These are phyloP conservation scores for Halichoeres trimaculatus DNA, from an alignment of 2,113 vertebrate genomes.

Conservation along the genomic window DNA sequence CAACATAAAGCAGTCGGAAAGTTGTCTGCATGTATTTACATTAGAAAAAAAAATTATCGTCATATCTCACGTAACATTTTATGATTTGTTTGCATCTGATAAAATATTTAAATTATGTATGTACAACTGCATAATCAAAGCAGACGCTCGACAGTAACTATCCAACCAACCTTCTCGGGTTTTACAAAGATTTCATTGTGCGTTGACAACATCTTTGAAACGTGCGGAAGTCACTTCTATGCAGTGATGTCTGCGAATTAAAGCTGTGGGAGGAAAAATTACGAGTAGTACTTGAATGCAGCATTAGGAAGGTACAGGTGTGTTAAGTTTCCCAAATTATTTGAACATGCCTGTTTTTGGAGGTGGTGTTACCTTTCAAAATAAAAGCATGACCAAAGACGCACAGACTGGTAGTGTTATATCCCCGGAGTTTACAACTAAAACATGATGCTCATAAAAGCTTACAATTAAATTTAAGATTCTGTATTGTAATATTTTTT, in stretches of 20 bases:
- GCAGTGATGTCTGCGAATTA: not conserved
- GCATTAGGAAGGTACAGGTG: not conserved
- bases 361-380: slow-evolving; percentile 24
- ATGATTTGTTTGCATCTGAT: not conserved
- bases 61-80: no score
- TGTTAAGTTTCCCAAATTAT: not conserved
- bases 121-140: not conserved
- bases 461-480: no score
- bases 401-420: not conserved
- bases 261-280: not conserved
- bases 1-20: slow-evolving; percentile 10
- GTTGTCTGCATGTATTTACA: not conserved
- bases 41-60: no score
- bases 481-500: no score
- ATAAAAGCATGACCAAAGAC: not conserved
- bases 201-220: no score
- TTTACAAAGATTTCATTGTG: no score
- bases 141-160: no score
- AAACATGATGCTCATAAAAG: no score
- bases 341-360: not conserved
- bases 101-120: not conserved
- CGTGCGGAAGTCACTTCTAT: no score
- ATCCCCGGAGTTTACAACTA: no score
- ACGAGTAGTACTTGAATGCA: slow-evolving; percentile 12
- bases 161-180: no score